Conservation (phyloP, 2,888 invertebrate genomes). For the Ecliptopera silaceata region DNA sequence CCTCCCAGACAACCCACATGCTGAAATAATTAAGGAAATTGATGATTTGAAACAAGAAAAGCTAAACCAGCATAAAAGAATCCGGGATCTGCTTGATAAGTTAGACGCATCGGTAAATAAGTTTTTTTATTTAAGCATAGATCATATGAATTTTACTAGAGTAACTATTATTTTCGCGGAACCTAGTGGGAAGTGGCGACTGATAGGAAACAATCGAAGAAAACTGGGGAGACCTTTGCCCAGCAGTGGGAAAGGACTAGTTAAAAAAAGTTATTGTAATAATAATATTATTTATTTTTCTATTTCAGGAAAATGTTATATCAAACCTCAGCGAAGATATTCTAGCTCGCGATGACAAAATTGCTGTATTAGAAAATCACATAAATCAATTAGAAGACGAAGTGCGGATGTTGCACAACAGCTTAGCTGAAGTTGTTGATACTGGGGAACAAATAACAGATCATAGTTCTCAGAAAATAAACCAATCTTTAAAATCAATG, state of each 20-base stretch:
- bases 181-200: too few relatives aligned
- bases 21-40: constrained; percentile 55
- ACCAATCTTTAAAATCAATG: constrained; percentile 56
- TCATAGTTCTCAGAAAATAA: constrained; percentile 54
- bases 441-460: constrained; percentile 62
- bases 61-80: constrained; percentile 49
- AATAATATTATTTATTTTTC: constrained; percentile 15
- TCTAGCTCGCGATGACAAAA: constrained; percentile 58
- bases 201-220: too few relatives aligned
- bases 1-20: constrained; percentile 35
- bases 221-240: too few relatives aligned
- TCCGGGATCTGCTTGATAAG: constrained; percentile 57
- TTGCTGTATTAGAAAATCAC: constrained; percentile 67
- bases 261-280: not conserved
- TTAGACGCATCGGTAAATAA: constrained; percentile 62
- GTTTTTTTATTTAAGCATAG: too few relatives aligned
- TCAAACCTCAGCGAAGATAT: constrained; percentile 56
- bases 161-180: too few relatives aligned
- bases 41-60: constrained; percentile 63
- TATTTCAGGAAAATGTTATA: constrained; percentile 59
- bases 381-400: constrained; percentile 69
- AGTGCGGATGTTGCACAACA: constrained; percentile 56
- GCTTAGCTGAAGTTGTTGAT: constrained; percentile 53
- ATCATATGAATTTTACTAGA: too few relatives aligned
- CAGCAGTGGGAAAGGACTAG: too few relatives aligned